Evolutionary conservation across 2,888 invertebrate genomes (phyloP).

Genomic region (Eumacrocentrus americanus): DNA sequence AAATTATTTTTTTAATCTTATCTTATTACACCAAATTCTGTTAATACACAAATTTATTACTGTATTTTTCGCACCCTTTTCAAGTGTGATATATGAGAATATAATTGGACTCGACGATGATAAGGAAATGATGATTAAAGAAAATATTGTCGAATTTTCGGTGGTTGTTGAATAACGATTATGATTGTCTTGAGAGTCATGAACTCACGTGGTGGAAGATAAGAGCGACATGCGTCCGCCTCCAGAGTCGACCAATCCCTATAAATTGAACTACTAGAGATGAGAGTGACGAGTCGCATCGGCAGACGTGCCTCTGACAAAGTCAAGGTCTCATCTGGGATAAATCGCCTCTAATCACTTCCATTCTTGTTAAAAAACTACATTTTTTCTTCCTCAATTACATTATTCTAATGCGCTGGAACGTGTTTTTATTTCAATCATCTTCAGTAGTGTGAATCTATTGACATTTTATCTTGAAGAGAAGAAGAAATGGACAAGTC

Average conservation of each 20-base stretch:
- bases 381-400: no score
- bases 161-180: neutral
- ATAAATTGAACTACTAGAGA: conserved; percentile 45
- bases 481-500: conserved; percentile 24
- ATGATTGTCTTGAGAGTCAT: neutral
- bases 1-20: no score
- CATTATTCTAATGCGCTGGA: no score
- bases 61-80: no score
- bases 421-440: no score
- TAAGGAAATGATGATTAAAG: neutral
- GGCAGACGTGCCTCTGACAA: conserved; percentile 18
- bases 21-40: no score
- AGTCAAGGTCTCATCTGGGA: conserved; percentile 21
- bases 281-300: conserved; percentile 22
- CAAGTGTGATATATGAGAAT: no score
- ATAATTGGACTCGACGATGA: neutral
- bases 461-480: neutral
- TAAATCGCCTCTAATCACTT: neutral
- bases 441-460: no score
- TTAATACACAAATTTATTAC: no score
- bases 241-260: conserved; percentile 35
- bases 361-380: no score
- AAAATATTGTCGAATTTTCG: neutral
- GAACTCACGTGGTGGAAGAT: conserved; percentile 11
- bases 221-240: conserved; percentile 14